Evolutionary conservation across 2,113 vertebrate genomes (phyloP), one percentile per base, ranked within the genome.

Genomic region (Hystrix cristata): DNA sequence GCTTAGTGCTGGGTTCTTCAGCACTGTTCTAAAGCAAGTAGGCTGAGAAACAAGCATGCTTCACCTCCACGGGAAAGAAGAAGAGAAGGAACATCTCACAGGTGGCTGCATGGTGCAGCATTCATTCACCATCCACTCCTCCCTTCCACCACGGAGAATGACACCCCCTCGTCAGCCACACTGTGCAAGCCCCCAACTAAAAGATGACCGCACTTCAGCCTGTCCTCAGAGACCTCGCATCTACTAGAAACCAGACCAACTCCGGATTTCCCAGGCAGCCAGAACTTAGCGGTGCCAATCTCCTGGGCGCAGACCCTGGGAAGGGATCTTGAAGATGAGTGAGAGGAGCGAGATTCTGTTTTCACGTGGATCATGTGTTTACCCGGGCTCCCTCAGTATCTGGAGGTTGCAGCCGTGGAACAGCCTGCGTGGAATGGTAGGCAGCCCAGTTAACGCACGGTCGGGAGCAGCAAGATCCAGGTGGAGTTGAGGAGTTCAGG

Each of bases 331-430:
- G 46, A 90, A 93, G 79, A 38, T 72, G 5, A 23, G 0, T 65
- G 48, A 91, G 27, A 78, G 91, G 0, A 82, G 23, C 1, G 4
- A 76, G 55, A 27, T n/a, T 65, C 16, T 60, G 21, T 12, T 76
- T 93, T 72, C 48, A 57, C 34, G n/a, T 31, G 78, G 53, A 78
- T 85, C 74, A n/a, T 78, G 67, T 55, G n/a, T 91, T 86, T 82
- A 78, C 43, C 19, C 57, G 60, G 18, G 23, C 38, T 79, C 59
- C 31, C 27, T 94, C 59, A 31, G 48, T 38, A 11, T 57, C 3
- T 25, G 25, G 55, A 74, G 71, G 21, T 46, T 74, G 38, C 38
- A 13, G 71, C 19, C 55, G 14, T 14, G 27, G 10, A 31, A 14
- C 7, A 86, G 57, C 57, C 3, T 69, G 12, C 69, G 71, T 9